phyloP scores from a whole-genome alignment of 2,888 invertebrate genomes.

The Dermolepida albohirtum region DNA sequence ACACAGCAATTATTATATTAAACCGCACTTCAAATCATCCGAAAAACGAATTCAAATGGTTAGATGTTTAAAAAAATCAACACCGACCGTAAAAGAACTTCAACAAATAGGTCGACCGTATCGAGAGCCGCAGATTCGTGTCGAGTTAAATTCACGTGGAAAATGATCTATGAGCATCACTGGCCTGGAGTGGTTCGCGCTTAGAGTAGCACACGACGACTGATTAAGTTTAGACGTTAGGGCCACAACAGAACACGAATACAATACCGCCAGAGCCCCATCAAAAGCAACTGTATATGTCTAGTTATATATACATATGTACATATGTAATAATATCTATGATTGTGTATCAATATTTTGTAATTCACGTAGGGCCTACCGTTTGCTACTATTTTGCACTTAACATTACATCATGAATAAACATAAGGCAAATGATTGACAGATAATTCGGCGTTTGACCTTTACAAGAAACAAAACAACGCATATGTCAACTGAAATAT shows the following conservation, averaged over 20 bases:
- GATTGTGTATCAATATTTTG: conserved; percentile 4
- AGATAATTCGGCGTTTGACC: conserved; percentile 11
- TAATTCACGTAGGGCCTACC: background rate
- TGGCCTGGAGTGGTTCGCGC: conserved; percentile 43
- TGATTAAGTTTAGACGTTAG: conserved; percentile 43
- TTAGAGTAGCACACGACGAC: conserved; percentile 44
- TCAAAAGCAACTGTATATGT: conserved; percentile 31
- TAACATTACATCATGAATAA: background rate
- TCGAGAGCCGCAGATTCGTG: conserved; percentile 20
- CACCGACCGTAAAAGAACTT: conserved; percentile 23
- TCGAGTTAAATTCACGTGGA: conserved; percentile 40
- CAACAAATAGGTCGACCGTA: conserved; percentile 23
- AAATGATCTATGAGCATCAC: conserved; percentile 41
- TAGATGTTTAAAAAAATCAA: conserved; percentile 25
- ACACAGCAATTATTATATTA: conserved; percentile 2
- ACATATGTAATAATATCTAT: background rate
- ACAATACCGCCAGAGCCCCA: conserved; percentile 37
- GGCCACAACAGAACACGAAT: conserved; percentile 39
- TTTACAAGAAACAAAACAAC: too few relatives aligned
- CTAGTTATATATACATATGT: conserved; percentile 13
- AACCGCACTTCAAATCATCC: conserved; percentile 7
- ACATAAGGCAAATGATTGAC: background rate
- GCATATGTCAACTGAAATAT: too few relatives aligned
- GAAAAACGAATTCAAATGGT: conserved; percentile 16
- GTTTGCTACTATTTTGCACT: conserved; percentile 27